phyloP scores from a whole-genome alignment of 2,888 invertebrate genomes.

The Tiphia femorata region DNA sequence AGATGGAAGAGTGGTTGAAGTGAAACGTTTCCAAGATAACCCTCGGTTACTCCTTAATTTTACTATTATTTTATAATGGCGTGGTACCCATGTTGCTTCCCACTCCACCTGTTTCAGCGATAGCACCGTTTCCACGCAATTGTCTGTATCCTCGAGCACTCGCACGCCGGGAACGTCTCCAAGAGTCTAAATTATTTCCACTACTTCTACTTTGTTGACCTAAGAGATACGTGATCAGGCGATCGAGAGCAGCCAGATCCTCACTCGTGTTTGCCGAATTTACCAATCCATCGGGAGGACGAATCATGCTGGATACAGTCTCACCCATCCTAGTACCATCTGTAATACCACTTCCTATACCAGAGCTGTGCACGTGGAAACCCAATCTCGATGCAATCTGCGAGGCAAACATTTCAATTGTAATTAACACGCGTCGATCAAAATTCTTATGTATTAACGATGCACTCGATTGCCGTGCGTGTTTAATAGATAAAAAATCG shows the following conservation, averaged over 20 bases:
- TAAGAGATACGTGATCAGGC: conserved; percentile 74
- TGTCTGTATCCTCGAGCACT: conserved; percentile 59
- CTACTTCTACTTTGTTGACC: conserved; percentile 65
- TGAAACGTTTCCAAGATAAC: background rate
- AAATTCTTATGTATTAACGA: too few relatives aligned
- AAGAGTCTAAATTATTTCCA: conserved; percentile 50
- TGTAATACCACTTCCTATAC: conserved; percentile 9
- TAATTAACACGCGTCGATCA: background rate
- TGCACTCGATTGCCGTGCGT: too few relatives aligned
- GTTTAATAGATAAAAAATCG: too few relatives aligned
- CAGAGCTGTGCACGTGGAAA: conserved; percentile 28
- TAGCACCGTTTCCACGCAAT: conserved; percentile 38
- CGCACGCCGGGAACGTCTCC: conserved; percentile 58
- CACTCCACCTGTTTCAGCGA: conserved; percentile 26
- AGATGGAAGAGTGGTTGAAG: background rate
- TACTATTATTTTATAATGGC: conserved; percentile 44
- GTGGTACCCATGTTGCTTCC: conserved; percentile 53
- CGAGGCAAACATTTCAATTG: conserved; percentile 5
- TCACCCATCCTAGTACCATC: conserved; percentile 14
- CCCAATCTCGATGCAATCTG: conserved; percentile 58
- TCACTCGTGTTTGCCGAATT: conserved; percentile 60
- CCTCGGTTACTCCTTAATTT: too few relatives aligned
- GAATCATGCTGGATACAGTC: conserved; percentile 8
- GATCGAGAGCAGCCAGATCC: conserved; percentile 76
- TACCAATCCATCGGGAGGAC: conserved; percentile 63